Evolutionary conservation across 2,113 vertebrate species (phyloP).

Genomic region (Origma solitaria): DNA sequence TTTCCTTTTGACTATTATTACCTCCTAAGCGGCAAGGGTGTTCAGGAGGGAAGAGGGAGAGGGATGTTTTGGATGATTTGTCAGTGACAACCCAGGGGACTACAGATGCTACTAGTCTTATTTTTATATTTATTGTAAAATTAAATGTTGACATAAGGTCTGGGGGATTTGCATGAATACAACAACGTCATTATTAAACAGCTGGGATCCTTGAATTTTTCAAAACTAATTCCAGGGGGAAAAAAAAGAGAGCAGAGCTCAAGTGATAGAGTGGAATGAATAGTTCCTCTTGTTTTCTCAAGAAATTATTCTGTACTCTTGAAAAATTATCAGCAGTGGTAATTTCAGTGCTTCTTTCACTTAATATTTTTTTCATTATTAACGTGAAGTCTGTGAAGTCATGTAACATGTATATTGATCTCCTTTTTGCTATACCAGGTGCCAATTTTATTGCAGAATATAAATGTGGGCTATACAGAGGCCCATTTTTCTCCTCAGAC

Average conservation of each 20-base stretch:
- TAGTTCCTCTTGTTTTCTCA: slow-evolving; percentile 49
- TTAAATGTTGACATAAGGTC: slow-evolving; percentile 62
- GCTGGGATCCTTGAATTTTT: slow-evolving; percentile 49
- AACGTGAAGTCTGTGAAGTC: slow-evolving; percentile 1
- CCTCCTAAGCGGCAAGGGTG: slow-evolving; percentile 39
- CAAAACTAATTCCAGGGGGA: background rate
- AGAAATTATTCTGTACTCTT: slow-evolving; percentile 15
- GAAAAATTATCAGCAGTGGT: slow-evolving; percentile 25
- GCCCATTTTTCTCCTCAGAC: slow-evolving; percentile 31
- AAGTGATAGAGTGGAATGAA: slow-evolving; percentile 28
- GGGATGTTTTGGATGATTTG: slow-evolving; percentile 11
- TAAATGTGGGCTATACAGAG: slow-evolving; percentile 13
- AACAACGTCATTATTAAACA: slow-evolving; percentile 59
- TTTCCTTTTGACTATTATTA: slow-evolving; percentile 54
- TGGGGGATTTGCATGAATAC: slow-evolving; percentile 53
- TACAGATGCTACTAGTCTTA: slow-evolving; percentile 28
- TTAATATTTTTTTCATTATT: slow-evolving; percentile 30
- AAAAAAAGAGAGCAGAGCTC: background rate
- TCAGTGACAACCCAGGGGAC: slow-evolving; percentile 29
- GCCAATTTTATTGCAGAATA: slow-evolving; percentile 51
- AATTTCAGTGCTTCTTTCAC: slow-evolving; percentile 38
- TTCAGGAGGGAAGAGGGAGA: background rate
- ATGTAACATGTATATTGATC: background rate
- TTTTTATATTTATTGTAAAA: slow-evolving; percentile 65
- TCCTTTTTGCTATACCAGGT: slow-evolving; percentile 38